These are phyloP conservation scores for Phenacoccus solenopsis DNA, from an alignment of 1,140 invertebrate genomes.

Conservation along the genomic window DNA sequence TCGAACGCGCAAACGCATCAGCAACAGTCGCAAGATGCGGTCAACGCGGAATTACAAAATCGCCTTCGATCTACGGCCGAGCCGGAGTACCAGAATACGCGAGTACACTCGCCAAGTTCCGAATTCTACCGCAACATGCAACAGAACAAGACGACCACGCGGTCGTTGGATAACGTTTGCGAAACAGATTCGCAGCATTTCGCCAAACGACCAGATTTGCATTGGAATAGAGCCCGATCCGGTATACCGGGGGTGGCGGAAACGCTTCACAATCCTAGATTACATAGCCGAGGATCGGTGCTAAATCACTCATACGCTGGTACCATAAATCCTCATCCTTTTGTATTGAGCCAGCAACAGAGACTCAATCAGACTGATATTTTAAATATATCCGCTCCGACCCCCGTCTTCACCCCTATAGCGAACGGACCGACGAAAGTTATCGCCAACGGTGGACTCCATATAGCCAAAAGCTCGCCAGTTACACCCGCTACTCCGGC, in stretches of 20 bases:
- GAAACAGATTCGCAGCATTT: neutral
- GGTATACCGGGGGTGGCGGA: neutral
- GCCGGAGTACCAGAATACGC: neutral
- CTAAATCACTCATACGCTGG: constrained; percentile 15
- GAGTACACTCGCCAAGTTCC: neutral
- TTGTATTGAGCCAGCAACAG: neutral
- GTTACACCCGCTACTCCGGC: neutral
- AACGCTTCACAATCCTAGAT: neutral
- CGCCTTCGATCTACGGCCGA: neutral
- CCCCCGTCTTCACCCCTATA: constrained; percentile 14
- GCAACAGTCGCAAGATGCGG: neutral
- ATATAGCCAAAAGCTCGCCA: constrained; percentile 24
- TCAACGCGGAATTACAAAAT: neutral
- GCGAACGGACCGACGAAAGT: constrained; percentile 12
- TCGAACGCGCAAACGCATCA: neutral
- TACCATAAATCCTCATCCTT: neutral
- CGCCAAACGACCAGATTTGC: neutral
- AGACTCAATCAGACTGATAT: neutral
- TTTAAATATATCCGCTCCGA: neutral
- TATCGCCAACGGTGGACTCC: constrained; percentile 31
- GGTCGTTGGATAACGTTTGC: neutral
- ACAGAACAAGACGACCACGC: neutral
- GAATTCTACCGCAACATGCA: neutral
- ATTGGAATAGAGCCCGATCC: neutral
- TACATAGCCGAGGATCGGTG: constrained; percentile 1